Conservation (phyloP, 1,140 invertebrate species). For the Myzus persicae region DNA sequence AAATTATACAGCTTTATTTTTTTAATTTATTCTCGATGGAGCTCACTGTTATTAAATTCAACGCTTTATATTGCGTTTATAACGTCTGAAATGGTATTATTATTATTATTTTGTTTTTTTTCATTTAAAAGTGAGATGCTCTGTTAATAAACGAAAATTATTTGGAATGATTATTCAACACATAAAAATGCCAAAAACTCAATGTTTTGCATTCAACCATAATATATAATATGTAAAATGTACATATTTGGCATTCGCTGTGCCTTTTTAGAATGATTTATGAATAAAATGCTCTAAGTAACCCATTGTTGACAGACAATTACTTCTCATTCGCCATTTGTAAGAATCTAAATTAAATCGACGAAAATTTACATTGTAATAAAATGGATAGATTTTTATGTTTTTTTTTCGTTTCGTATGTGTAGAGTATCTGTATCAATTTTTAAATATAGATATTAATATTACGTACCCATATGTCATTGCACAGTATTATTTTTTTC, state of each 20-base stretch:
- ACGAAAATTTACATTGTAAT: neutral
- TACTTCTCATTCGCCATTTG: neutral
- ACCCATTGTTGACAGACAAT: constrained; percentile 24
- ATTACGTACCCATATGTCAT: too few relatives aligned
- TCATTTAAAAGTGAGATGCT: neutral
- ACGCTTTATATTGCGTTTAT: neutral
- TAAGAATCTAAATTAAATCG: neutral
- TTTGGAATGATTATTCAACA: neutral
- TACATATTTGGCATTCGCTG: neutral
- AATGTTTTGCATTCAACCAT: neutral
- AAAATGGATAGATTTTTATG: neutral
- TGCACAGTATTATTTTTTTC: too few relatives aligned
- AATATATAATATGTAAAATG: neutral
- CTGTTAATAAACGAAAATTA: neutral
- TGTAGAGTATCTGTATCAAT: neutral
- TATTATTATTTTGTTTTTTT: neutral
- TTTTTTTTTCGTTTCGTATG: neutral
- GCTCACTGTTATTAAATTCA: neutral
- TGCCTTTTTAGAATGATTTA: constrained; percentile 11
- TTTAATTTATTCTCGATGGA: neutral
- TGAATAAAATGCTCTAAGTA: constrained; percentile 21
- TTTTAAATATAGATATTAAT: too few relatives aligned
- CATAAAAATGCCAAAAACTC: neutral
- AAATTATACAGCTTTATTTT: neutral
- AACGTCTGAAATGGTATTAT: neutral